Evolutionary conservation across 1,140 invertebrate genomes (phyloP), one percentile per base, ranked within the genome.

Genomic region (Tetragonula clypearis): DNA sequence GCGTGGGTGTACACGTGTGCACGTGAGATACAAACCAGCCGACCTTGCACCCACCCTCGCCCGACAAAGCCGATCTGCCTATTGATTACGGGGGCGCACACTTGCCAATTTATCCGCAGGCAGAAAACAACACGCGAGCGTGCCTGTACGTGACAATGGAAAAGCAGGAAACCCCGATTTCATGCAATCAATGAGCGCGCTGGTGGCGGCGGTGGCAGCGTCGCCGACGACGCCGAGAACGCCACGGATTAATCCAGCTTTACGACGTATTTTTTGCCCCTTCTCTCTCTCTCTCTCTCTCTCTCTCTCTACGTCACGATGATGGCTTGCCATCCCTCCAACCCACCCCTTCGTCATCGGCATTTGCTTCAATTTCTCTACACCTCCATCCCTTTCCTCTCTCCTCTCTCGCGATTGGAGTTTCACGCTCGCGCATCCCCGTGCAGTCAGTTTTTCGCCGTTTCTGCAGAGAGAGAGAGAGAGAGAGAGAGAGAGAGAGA

Each of bases 81-180:
- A 92, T 92, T 92, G 91, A 91, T 92, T 92, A 91, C 91, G 86
- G 84, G 87, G 82, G 79, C 89, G 90, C 87, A 86, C 89, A 91
- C 91, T 92, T 91, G 91, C 89, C 90, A 92, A 92, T 92, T 92
- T 92, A 92, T 91, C 86, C 84, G 88, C 87, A 88, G 90, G 84
- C 88, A 90, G 90, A 91, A 89, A 89, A 85, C 79, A 87, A 86
- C 86, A 86, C 82, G 85, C 86, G 68, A 83, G 82, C 82, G 82
- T 79, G 86, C 71, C 88, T 85, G 79, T 83, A 87, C 82, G 88
- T 76, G 90, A 92, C 88, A 91, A 90, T 90, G 84, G 89, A 72
- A 91, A 88, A 90, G 89, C 91, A 91, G 91, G 91, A 92, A 91
- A 90, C 75, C 86, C 85, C 86, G 89, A 91, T 92, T 90, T 91